Base-by-base conservation (phyloP, 2,888 invertebrate genomes). In the Crossocerus cetratus region DNA sequence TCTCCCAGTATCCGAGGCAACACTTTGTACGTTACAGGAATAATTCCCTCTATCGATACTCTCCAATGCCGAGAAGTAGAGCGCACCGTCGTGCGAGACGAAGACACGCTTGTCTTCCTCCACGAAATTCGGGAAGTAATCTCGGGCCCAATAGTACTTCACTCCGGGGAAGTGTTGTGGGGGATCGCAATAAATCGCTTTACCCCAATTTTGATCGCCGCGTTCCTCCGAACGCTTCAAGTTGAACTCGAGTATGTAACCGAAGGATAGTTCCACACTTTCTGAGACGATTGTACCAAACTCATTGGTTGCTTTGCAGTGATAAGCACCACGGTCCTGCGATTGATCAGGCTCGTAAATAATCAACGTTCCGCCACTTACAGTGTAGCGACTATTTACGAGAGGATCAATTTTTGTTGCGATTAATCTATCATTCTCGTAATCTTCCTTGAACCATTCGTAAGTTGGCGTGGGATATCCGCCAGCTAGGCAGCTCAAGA, bases 21-120 rank as follows among this genome's bases (percentile, higher is more conserved):
- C 93, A 76, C 96, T 97, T 91, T 97, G 96, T 0, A 98, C 97
- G 88, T 95, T 97, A 87, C 98, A 98, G 80, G 97, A 97, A 90
- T 98, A 98, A 84, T 94, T 96, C 14, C 97, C 98, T 78, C 94
- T 92, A 90, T 98, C 98, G 65, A 97, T 97, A 32, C 94, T 94
- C 91, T 98, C 98, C 83, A 99, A 92, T 5, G 97, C 96, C 20
- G 98, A 97, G 88, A 99, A 98, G 87, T 99, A 99, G 16, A 99
- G 92, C 14, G 98, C 96, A 55, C 98, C 98, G 91, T 98, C 98
- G 85, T 94, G 93, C 0, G 98, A 98, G 0, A 98, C 97, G 92
- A 99, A 98, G 0, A 98, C 96, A 79, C 98, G 92, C 85, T 95
- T 94, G 89, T 98, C 97, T 90, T 98, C 97, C 88, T 98, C 97